These are phyloP conservation scores for Aproaerema taeniolella DNA, from an alignment of 2,888 invertebrate genomes.

Conservation along the genomic window DNA sequence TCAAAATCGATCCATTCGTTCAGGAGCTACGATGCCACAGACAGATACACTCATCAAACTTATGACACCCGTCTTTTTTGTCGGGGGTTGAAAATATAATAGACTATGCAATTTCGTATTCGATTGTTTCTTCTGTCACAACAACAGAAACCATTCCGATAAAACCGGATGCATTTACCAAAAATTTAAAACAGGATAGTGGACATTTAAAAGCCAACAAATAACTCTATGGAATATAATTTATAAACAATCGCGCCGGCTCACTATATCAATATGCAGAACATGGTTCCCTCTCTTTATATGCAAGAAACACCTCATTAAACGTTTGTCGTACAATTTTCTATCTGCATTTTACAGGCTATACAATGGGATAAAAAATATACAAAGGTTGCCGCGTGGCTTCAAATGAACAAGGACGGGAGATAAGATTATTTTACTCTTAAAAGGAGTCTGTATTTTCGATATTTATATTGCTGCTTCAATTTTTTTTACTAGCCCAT, in stretches of 20 bases:
- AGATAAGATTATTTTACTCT: slow-evolving; percentile 3
- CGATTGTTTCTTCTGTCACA: too few species aligned
- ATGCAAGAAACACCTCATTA: slow-evolving; percentile 56
- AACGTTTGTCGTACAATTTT: slow-evolving; percentile 50
- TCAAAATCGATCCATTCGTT: too few species aligned
- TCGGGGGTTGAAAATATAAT: too few species aligned
- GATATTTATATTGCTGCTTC: slow-evolving; percentile 9
- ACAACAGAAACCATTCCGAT: too few species aligned
- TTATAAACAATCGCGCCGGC: slow-evolving; percentile 44
- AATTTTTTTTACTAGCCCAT: too few species aligned
- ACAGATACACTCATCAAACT: too few species aligned
- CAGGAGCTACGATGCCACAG: too few species aligned
- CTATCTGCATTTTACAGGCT: slow-evolving; percentile 37
- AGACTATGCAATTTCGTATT: too few species aligned
- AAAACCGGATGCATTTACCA: background rate
- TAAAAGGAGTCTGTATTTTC: slow-evolving; percentile 5
- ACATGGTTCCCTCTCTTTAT: slow-evolving; percentile 41
- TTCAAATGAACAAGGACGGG: slow-evolving; percentile 14
- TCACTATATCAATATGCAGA: slow-evolving; percentile 39
- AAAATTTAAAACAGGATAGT: slow-evolving; percentile 10
- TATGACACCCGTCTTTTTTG: too few species aligned
- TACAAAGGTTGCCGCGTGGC: slow-evolving; percentile 45
- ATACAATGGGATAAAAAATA: slow-evolving; percentile 53
- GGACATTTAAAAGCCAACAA: slow-evolving; percentile 44
- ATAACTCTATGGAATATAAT: slow-evolving; percentile 46